Evolutionary conservation across 2,888 invertebrate genomes (phyloP), one percentile per base, ranked within the genome.

Genomic region (Andrena praecox): DNA sequence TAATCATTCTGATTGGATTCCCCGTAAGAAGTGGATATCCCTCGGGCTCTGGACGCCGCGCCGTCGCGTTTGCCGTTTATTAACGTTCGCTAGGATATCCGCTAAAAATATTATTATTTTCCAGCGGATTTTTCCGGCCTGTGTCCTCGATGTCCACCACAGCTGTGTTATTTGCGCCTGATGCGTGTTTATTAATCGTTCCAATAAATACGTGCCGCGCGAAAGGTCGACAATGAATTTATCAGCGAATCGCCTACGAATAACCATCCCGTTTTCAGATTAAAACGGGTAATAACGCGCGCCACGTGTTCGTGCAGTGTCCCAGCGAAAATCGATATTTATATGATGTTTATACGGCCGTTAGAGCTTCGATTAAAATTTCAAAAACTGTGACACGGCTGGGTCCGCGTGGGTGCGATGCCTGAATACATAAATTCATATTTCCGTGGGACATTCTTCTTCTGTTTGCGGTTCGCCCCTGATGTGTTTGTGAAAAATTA

Each of bases 1-100:
- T 82, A 82, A 82, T 82, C 71, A 82, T 64, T 60, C 20, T n/a
- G 75, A 82, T 71, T 75, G 42, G 75, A 81, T 63, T 31, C 24
- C 20, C 24, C 7, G 10, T 31, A 63, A 66, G 66, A 29, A 54
- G 29, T 24, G 31, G 4, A n/a, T 64, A 35, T 35, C 68, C 12
- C 73, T 29, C n/a, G 73, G 42, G 80, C 8, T 6, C 16, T 27
- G 20, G 42, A 31, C 29, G 29, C 24, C 20, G 63, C 10, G 8
- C 33, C 8, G 7, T 3, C 10, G 2, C 8, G 48, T 50, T 63
- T 56, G 35, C 42, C 64, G 42, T 56, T 80, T 59, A 52, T 64
- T 35, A 63, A 20, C 27, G 12, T 29, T n/a, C 27, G 12, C 10
- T 2, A 60, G 60, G 54, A 52, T 48, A 62, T 54, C 50, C 29